These are phyloP conservation scores for Amazonetta brasiliensis DNA, from an alignment of 2,797 vertebrate species.

Conservation along the genomic window DNA sequence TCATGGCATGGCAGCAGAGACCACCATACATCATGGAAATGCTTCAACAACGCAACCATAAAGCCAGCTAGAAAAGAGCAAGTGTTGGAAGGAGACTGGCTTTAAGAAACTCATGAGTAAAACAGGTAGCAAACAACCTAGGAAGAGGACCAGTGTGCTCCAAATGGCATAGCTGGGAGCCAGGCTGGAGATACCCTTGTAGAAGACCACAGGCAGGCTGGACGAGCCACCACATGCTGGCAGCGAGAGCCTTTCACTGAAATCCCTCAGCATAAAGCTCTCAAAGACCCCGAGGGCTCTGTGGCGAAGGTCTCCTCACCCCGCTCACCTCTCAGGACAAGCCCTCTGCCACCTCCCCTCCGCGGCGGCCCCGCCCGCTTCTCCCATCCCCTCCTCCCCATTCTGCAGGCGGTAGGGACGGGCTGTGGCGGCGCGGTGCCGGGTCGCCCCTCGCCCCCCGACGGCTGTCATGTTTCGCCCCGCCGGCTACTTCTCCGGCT, in stretches of 20 bases:
- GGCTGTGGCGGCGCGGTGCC: too few relatives aligned
- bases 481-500: not conserved
- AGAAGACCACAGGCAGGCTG: fast-evolving
- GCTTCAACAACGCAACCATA: not conserved
- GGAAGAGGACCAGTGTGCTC: too few relatives aligned
- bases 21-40: not conserved
- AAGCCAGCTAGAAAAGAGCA: not conserved
- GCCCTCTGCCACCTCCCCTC: too few relatives aligned
- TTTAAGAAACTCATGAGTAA: fast-evolving
- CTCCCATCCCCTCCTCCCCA: too few relatives aligned
- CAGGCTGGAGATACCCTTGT: not conserved
- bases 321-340: too few relatives aligned
- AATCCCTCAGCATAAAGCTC: fast-evolving
- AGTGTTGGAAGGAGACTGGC: not conserved
- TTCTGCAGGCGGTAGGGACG: too few relatives aligned
- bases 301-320: too few relatives aligned
- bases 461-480: not conserved
- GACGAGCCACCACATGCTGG: not conserved
- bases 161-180: too few relatives aligned
- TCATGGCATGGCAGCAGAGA: not conserved
- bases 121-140: not conserved
- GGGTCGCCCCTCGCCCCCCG: too few relatives aligned
- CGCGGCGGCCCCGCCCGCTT: too few relatives aligned
- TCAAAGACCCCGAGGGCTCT: not conserved
- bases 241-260: not conserved